phyloP scores from a whole-genome alignment of 2,888 invertebrate genomes.

The Gisinianus flammeolus region DNA sequence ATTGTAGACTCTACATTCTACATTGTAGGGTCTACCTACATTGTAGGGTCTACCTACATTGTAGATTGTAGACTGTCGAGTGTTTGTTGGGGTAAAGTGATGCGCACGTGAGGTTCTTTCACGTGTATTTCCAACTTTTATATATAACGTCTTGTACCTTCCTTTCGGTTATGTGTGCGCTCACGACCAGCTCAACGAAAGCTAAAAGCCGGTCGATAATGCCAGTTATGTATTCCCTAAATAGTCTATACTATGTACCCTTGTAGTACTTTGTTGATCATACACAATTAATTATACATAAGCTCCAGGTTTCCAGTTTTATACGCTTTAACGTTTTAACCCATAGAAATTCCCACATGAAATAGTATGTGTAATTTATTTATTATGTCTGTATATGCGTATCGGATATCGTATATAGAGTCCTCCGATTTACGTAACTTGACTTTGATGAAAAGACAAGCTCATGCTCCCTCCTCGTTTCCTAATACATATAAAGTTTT shows the following conservation, averaged over 20 bases:
- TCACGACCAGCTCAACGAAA: neutral
- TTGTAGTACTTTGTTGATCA: no score
- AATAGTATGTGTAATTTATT: neutral
- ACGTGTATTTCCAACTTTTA: slow-evolving; percentile 18
- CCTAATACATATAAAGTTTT: neutral
- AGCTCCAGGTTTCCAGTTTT: slow-evolving; percentile 11
- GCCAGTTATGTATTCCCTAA: slow-evolving; percentile 18
- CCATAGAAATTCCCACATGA: neutral
- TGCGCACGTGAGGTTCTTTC: slow-evolving; percentile 35
- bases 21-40: no score
- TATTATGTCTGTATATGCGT: neutral
- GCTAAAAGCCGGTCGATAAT: slow-evolving; percentile 40
- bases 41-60: no score
- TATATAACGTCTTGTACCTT: neutral
- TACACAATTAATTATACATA: no score
- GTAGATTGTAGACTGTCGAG: slow-evolving; percentile 2
- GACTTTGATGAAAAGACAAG: neutral
- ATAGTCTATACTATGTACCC: neutral
- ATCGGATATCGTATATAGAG: neutral
- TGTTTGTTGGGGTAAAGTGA: slow-evolving; percentile 18
- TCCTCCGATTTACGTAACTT: neutral
- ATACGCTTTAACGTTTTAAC: neutral
- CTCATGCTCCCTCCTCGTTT: neutral
- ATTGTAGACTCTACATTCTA: no score
- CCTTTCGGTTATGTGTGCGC: neutral